These are phyloP conservation scores for Drepana arcuata DNA, from an alignment of 1,140 invertebrate species.

Conservation along the genomic window DNA sequence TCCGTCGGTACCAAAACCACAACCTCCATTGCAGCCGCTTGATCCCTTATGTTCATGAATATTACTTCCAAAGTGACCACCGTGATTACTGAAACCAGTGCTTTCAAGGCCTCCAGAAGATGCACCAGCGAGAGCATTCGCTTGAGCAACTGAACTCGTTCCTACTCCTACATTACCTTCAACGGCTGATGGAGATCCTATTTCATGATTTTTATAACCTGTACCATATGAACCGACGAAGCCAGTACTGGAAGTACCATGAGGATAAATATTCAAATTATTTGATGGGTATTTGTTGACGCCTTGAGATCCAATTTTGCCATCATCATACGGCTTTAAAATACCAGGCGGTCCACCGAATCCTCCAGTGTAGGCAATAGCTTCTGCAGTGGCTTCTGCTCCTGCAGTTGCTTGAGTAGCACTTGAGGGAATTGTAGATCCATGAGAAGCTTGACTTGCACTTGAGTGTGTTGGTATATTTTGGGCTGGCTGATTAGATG, in stretches of 20 bases:
- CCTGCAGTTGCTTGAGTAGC: slow-evolving; percentile 10
- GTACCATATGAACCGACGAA: neutral
- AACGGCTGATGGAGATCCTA: neutral
- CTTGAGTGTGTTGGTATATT: too few relatives aligned
- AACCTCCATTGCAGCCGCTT: slow-evolving; percentile 5
- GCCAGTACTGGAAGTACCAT: neutral
- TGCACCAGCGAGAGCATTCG: slow-evolving; percentile 6
- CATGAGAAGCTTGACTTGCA: neutral
- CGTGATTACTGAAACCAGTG: neutral
- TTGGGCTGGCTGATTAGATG: too few relatives aligned
- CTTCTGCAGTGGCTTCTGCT: slow-evolving; percentile 31
- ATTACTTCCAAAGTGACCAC: slow-evolving; percentile 2
- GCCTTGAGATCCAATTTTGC: slow-evolving; percentile 14
- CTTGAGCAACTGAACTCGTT: neutral
- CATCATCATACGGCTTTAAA: slow-evolving; percentile 41
- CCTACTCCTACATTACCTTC: neutral
- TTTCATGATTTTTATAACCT: neutral
- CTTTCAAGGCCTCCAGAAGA: slow-evolving; percentile 6
- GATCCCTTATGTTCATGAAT: slow-evolving; percentile 1
- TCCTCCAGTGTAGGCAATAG: slow-evolving; percentile 43
- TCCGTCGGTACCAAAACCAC: slow-evolving; percentile 10
- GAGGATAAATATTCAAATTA: neutral
- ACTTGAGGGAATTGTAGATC: slow-evolving; percentile 1
- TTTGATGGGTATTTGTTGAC: slow-evolving; percentile 1
- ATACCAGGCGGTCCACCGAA: slow-evolving; percentile 57